Evolutionary conservation across 2,888 invertebrate genomes (phyloP), one percentile per base, ranked within the genome.

Genomic region (Arrhopalites spinosus): DNA sequence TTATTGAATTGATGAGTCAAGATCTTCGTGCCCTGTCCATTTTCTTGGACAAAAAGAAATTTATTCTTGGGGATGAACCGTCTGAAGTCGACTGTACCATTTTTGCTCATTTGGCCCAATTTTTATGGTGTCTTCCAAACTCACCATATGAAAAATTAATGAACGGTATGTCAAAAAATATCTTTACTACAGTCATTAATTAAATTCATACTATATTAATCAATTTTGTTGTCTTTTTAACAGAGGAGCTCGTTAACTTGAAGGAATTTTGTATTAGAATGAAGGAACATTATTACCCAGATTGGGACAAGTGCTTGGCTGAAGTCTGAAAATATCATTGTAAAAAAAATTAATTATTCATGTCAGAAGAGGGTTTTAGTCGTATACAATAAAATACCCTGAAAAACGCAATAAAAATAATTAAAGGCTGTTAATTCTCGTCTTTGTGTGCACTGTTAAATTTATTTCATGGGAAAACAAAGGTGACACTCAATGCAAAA

Each of bases 251-350:
- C 23, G 1, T 2, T 1, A 81, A 80, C 47, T 47, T 81, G 13
- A 71, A 73, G 43, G 75, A 77, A n/a, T 81, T 79, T 66, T 73
- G 77, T 27, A 47, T 77, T 20, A 74, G 80, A 69, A 80, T 81
- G 80, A 79, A 79, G 59, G 75, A 77, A 30, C 56, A 53, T n/a
- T 77, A 66, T 47, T 81, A 77, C 77, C 72, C 76, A 8, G 81
- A 80, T 71, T 81, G 79, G 79, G 79, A 77, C 17, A 59, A 78
- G 29, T 76, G 77, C 30, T 36, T 36, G 11, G 36, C 36, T 36
- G 36, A 11, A 36, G 36, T 11, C 36, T 36, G 91, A 0, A 88
- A 91, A 83, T 87, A 96, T 36, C 88, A 63, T 63, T 63, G 30
- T 63, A 29, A 36, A 36, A 36, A 3, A 36, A 36, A 36, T 36